phyloP scores from a whole-genome alignment of 1,140 invertebrate species.

The Venustaconcha ellipsiformis region DNA sequence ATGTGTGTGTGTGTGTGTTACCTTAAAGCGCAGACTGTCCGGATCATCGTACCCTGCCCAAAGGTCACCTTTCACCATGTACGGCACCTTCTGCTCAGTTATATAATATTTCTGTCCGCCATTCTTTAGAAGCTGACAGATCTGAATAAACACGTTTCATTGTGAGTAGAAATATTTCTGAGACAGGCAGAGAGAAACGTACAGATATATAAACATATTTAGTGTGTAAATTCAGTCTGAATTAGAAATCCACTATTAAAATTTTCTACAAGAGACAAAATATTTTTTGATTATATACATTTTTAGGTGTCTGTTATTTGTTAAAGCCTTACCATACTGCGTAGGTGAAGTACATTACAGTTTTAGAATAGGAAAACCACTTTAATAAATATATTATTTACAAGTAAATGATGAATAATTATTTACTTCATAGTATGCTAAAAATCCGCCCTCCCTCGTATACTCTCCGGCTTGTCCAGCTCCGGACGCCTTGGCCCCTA shows the following conservation, averaged over 20 bases:
- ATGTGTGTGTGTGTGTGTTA: slow-evolving; percentile 41
- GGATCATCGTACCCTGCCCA: slow-evolving; percentile 93
- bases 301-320: not conserved
- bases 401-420: no score
- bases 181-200: no score
- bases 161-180: not conserved
- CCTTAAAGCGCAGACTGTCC: slow-evolving; percentile 81
- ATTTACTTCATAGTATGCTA: slow-evolving; percentile 63
- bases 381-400: not conserved
- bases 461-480: slow-evolving; percentile 73
- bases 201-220: no score
- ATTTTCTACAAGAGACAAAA: no score
- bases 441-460: slow-evolving; percentile 53
- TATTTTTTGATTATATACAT: not conserved
- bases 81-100: slow-evolving; percentile 79
- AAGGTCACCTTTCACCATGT: slow-evolving; percentile 82
- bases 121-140: slow-evolving; percentile 33
- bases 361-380: not conserved
- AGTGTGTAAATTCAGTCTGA: no score
- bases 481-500: slow-evolving; percentile 82
- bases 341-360: not conserved
- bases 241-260: no score
- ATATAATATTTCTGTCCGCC: slow-evolving; percentile 36
- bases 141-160: slow-evolving; percentile 13
- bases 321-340: not conserved